Evolutionary conservation across 2,797 vertebrate species (phyloP), one percentile per base, ranked within the genome.

Genomic region (Petrocephalus sullivani): DNA sequence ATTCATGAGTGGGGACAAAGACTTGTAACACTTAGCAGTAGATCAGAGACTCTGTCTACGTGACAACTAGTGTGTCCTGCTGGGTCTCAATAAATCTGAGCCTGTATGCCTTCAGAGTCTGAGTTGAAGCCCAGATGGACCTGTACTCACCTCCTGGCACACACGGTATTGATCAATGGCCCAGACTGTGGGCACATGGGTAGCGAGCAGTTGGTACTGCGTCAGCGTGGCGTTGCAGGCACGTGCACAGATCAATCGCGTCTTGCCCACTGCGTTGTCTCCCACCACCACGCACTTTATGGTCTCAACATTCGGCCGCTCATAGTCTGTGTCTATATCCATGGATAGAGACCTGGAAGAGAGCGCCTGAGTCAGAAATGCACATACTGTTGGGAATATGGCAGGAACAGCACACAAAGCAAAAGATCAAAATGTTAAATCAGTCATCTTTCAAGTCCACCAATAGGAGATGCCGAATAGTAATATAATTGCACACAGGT

Each of bases 271-370:
- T 0, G 96, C 96, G 89, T 97, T 97, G 95, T 97, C 96, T 91
- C 96, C 96, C 78, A 97, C 96, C 92, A 97, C 96, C 87, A 97
- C 96, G 0, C 96, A 97, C 93, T 97, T 97, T 95, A 97, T 97
- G 89, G 96, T 97, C 95, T 97, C 96, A 93, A 97, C 96, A 93
- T 97, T 97, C 93, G 96, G 96, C 92, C 96, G 96, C 95, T 97
- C 96, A 96, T 97, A 97, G 95, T 97, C 96, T 96, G 97, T 97
- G 95, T 97, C 95, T 95, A 95, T 95, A 96, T 96, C 96, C 96
- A 97, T 96, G 95, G 97, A 96, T 93, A 95, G 96, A 93, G 94
- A 96, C 95, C 96, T 97, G 91, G 2, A 67, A 0, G 41, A 33
- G 88, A n/a, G 57, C 60, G 9, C 41, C 51, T 86, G 64, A 33